Base-by-base conservation (phyloP, 64 coral and sea anemone species). In the Dendrophyllia cribrosa region DNA sequence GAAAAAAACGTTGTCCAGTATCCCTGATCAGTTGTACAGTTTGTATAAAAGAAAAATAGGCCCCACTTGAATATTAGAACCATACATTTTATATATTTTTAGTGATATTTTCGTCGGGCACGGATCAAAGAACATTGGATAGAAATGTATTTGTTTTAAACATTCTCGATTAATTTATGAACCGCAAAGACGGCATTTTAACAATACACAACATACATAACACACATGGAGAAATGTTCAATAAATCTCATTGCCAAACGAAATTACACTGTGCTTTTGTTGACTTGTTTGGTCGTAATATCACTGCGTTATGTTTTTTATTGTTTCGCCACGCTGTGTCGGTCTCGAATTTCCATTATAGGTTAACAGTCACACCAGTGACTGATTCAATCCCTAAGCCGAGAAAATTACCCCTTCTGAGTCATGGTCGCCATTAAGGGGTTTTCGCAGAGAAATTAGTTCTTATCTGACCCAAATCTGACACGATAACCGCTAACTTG, bases 101-200 rank as follows among this genome's bases (percentile, higher is more conserved):
- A 50, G 43, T 67, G 62, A 83, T 67, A 67, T 84, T 84, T 84
- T 84, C 17, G 9, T 45, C 43, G 62, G 20, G 80, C 80, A 67
- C 62, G 80, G 79, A 23, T 68, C 80, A 84, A 46, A 75, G 80
- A 22, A 14, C 75, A 77, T 50, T 56, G 49, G 19, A 49, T 77
- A 21, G n/a, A 65, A 84, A 68, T 83, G 67, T 83, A 66, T 83
- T 83, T 83, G 61, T 84, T 84, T 67, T 68, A 48, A 51, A 84
- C 61, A 68, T 84, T 84, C 46, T 84, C 80, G 44, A 84, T 84
- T 84, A 84, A 84, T 84, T 84, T 84, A 84, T 84, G 58, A 84
- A 68, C 9, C 80, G 61, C 50, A 60, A 84, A 46, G 11, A 84
- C 14, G 72, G 45, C 80, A 44, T 84, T 84, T 84, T 68, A 48